These are phyloP conservation scores for Mus pahari DNA, from an alignment of 2,113 vertebrate genomes.

Conservation along the genomic window DNA sequence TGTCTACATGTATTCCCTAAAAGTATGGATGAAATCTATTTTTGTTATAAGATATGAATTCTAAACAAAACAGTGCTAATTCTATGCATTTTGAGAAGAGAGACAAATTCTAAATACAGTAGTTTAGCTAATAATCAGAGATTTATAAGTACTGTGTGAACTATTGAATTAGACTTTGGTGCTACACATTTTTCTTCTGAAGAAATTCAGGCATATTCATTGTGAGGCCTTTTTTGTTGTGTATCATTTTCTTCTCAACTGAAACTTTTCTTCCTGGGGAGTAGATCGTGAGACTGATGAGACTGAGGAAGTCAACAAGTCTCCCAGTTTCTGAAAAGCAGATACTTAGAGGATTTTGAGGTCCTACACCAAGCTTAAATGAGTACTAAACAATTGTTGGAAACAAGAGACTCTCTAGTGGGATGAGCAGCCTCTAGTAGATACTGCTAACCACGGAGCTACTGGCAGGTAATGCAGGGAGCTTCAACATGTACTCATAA, in stretches of 20 bases:
- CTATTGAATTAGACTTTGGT: not conserved
- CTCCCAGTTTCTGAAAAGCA: not conserved
- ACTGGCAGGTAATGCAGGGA: too few species aligned
- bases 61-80: constrained; percentile 2
- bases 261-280: not conserved
- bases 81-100: not conserved
- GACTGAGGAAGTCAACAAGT: not conserved
- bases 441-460: not conserved
- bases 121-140: not conserved
- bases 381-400: not conserved
- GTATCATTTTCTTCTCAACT: not conserved
- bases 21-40: constrained; percentile 44
- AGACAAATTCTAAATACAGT: not conserved
- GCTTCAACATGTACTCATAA: not conserved
- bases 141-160: not conserved
- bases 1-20: not conserved
- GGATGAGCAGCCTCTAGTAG: not conserved
- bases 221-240: not conserved
- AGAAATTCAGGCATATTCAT: not conserved
- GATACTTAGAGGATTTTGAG: not conserved
- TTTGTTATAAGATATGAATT: constrained; percentile 37
- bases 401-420: not conserved
- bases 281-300: not conserved
- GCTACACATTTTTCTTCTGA: not conserved
- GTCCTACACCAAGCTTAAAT: not conserved